Base-by-base conservation (phyloP, 2,888 invertebrate genomes). In the Heliconius ethilla region DNA sequence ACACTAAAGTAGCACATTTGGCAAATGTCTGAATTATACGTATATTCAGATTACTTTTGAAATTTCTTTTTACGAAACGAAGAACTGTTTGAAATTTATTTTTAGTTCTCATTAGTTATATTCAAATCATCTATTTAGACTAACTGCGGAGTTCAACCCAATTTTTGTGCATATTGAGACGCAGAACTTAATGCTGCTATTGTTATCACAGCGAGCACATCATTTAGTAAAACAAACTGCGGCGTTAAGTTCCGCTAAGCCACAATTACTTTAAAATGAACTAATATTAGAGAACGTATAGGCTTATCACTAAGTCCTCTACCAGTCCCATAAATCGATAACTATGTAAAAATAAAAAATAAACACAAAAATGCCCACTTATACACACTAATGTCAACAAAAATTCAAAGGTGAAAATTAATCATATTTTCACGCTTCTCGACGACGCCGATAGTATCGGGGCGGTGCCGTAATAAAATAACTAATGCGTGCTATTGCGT, bases 371-470 rank as follows among this genome's bases (percentile, higher is more conserved):
- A 78, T 75, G 70, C 63, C 59, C 62, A 63, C 65, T 37, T 25
- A 51, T 22, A 73, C 65, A 69, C 40, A 76, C 25, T 72, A 76
- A 72, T 63, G 77, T 72, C 70, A 77, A 75, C 79, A 81, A 77
- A 77, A 80, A 77, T 45, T 73, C 73, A 65, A 72, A 59, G 72
- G 75, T 66, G 65, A 33, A 66, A 73, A 78, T 78, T 75, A 78
- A 78, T 81, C 78, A 78, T 80, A 75, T 72, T 73, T 76, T 75
- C 63, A 79, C 79, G 75, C 74, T 75, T 65, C 63, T 70, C 55
- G 40, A 69, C 45, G 70, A 67, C 75, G 55, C 75, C 77, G 80
- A 81, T 81, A 81, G 66, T 59, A 78, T 80, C 78, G 25, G 75
- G 77, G 76, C 74, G 74, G 33, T 55, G 55, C 72, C 59, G 59